phyloP scores from a whole-genome alignment of 2,797 vertebrate genomes.

The Sebastes oblongus region DNA sequence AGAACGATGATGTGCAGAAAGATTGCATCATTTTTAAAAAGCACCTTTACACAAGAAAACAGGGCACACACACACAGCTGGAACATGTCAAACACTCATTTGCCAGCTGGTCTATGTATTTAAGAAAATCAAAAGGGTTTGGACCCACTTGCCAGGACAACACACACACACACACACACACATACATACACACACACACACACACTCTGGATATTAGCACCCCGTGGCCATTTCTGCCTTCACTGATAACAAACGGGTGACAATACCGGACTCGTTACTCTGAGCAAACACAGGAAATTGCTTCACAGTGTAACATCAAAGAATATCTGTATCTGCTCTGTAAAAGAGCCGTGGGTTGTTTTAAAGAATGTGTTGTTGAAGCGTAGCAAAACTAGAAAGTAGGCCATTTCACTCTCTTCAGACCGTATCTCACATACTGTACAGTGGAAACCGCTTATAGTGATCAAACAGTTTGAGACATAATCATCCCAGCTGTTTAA shows the following conservation, averaged over 20 bases:
- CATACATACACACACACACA: background rate
- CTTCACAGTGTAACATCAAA: slow-evolving; percentile 14
- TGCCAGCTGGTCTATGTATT: background rate
- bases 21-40: slow-evolving; percentile 17
- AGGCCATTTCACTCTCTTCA: background rate
- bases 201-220: background rate
- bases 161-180: background rate
- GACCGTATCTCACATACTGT: background rate
- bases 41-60: slow-evolving; percentile 1
- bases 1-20: background rate
- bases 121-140: background rate
- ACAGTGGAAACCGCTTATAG: too few relatives aligned
- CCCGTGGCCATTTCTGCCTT: background rate
- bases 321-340: background rate
- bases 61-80: slow-evolving; percentile 8
- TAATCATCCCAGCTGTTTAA: too few relatives aligned
- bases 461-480: too few relatives aligned
- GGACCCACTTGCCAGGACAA: background rate
- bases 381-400: background rate
- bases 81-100: background rate
- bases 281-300: slow-evolving; percentile 41
- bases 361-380: background rate
- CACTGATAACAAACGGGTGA: background rate
- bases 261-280: background rate
- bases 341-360: background rate